A percentile compares a stretch with the other conserved stretches of the same genome.
Evolutionary conservation across 2,888 invertebrate genomes (phyloP).

Genomic region (Tetropium fuscum): DNA sequence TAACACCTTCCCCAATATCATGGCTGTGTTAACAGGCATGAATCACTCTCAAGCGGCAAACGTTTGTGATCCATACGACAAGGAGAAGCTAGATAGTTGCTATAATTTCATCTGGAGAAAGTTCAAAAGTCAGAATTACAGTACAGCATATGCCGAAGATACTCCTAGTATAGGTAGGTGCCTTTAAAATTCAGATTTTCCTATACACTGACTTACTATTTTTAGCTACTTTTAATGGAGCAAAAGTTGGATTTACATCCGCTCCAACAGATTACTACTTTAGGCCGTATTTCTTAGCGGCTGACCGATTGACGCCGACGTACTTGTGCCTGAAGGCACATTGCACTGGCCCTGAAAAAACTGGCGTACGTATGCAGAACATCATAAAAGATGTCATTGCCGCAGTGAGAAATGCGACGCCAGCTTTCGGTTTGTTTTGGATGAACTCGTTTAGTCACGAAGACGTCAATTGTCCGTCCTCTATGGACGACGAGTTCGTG

Average conservation of each 20-base stretch:
- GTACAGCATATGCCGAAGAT: constrained; percentile 86
- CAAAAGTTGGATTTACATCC: constrained; percentile 76
- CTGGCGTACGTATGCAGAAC: constrained; percentile 76
- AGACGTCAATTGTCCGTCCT: constrained; percentile 74
- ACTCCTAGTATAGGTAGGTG: constrained; percentile 29
- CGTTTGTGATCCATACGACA: constrained; percentile 67
- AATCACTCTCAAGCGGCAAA: constrained; percentile 49
- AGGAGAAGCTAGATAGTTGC: constrained; percentile 70
- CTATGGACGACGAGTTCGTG: constrained; percentile 74
- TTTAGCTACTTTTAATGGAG: constrained; percentile 78
- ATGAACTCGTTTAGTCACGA: constrained; percentile 80
- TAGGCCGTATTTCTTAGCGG: constrained; percentile 78
- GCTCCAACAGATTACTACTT: constrained; percentile 87
- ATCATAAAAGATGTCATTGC: constrained; percentile 76
- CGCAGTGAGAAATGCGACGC: constrained; percentile 68
- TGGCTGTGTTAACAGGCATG: constrained; percentile 83
- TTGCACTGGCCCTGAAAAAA: constrained; percentile 73
- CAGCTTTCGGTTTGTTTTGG: constrained; percentile 84
- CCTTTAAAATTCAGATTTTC: too few species aligned
- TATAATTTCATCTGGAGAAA: constrained; percentile 83
- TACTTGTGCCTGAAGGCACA: constrained; percentile 61
- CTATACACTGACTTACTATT: not conserved
- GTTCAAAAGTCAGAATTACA: constrained; percentile 77
- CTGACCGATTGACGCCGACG: constrained; percentile 69
- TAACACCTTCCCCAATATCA: constrained; percentile 91